Percentiles rank a stretch among this genome's conserved stretches.
Conservation (phyloP, 2,113 vertebrate genomes). For the Agapornis roseicollis region DNA sequence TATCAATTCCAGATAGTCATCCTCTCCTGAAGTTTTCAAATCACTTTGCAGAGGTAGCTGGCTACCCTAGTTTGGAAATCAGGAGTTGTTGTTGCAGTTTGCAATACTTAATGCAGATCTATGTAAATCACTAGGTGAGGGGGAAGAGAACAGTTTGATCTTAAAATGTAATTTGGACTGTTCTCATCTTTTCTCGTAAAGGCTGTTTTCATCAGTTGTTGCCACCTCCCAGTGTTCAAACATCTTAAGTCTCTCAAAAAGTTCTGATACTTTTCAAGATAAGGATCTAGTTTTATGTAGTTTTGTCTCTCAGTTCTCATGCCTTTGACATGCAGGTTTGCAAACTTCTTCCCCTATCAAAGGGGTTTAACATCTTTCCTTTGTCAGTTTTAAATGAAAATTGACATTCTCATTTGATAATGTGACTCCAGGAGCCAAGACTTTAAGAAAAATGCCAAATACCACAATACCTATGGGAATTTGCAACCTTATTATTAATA, state of each 20-base stretch:
- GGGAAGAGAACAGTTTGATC: slow-evolving; percentile 40
- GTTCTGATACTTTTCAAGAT: slow-evolving; percentile 58
- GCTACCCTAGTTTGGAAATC: background rate
- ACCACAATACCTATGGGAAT: slow-evolving; percentile 21
- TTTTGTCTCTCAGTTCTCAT: slow-evolving; percentile 57
- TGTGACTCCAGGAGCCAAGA: slow-evolving; percentile 5
- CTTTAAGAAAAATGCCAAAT: slow-evolving; percentile 56
- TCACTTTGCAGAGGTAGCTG: background rate
- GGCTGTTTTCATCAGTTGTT: slow-evolving; percentile 51
- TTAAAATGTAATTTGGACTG: slow-evolving; percentile 50
- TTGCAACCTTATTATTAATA: slow-evolving; percentile 4
- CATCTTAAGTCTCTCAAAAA: slow-evolving; percentile 28
- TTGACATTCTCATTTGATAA: slow-evolving; percentile 31
- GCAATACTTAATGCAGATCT: slow-evolving; percentile 49
- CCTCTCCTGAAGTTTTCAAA: background rate
- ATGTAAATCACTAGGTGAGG: slow-evolving; percentile 48
- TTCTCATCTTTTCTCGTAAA: slow-evolving; percentile 43
- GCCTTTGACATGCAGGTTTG: slow-evolving; percentile 55
- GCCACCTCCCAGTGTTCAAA: slow-evolving; percentile 57
- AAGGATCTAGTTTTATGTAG: slow-evolving; percentile 53
- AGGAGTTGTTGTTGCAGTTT: slow-evolving; percentile 13
- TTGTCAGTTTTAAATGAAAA: slow-evolving; percentile 23
- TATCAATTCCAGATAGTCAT: background rate
- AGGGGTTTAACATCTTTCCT: slow-evolving; percentile 12
- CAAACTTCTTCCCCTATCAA: slow-evolving; percentile 32